Conservation (phyloP, 2,797 vertebrate genomes). For the Zalophus californianus region DNA sequence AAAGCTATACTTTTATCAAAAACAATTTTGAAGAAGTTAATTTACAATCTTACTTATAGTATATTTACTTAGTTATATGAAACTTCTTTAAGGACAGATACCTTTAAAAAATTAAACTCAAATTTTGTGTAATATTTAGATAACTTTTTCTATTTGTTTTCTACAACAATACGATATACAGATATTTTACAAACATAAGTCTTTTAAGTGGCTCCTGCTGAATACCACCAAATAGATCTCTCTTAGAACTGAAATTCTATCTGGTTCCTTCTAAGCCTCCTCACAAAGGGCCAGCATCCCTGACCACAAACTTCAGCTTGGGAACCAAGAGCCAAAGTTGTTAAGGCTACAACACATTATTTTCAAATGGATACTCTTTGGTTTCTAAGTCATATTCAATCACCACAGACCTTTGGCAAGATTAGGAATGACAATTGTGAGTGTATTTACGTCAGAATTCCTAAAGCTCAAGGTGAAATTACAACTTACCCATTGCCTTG, state of each 20-base stretch:
- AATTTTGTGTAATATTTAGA: background rate
- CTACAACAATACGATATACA: background rate
- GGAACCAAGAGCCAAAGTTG: background rate
- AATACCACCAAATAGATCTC: background rate
- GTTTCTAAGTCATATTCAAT: conserved; percentile 16
- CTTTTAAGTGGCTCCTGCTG: background rate
- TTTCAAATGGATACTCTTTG: background rate
- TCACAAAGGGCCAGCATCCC: background rate
- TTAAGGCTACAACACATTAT: background rate
- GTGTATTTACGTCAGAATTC: background rate
- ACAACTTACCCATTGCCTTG: background rate
- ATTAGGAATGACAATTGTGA: background rate
- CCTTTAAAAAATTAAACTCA: background rate
- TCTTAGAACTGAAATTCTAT: background rate
- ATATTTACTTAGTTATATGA: background rate
- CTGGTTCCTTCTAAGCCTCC: background rate
- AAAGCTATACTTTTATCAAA: background rate
- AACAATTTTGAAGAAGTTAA: conserved; percentile 11
- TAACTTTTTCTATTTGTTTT: background rate
- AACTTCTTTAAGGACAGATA: conserved; percentile 4
- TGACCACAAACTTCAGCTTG: background rate
- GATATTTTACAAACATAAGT: background rate
- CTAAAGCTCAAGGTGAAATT: background rate
- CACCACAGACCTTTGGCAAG: background rate
- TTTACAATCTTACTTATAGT: background rate